A percentile compares a stretch with the other conserved stretches of the same genome.
These are phyloP conservation scores for Synanthedon myopaeformis DNA, from an alignment of 2,888 invertebrate species.

Conservation along the genomic window DNA sequence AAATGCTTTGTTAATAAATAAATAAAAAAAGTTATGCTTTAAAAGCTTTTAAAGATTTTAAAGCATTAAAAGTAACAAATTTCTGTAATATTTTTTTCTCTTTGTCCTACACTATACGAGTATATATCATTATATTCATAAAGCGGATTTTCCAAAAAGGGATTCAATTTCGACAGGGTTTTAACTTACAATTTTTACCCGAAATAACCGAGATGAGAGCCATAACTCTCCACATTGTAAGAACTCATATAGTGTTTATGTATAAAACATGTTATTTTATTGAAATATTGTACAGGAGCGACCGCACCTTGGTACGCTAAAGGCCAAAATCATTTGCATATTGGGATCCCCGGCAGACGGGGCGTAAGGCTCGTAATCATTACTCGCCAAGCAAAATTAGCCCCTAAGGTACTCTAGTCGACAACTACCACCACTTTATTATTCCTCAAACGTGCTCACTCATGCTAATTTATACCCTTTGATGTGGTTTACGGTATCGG, in stretches of 20 bases:
- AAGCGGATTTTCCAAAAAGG: neutral
- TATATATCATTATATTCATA: too few species aligned
- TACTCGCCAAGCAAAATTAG: slow-evolving; percentile 59
- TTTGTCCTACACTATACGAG: too few species aligned
- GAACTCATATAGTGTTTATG: slow-evolving; percentile 6
- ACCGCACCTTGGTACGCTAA: slow-evolving; percentile 31
- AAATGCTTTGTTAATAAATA: neutral
- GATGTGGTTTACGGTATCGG: slow-evolving; percentile 46
- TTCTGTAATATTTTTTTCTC: too few species aligned
- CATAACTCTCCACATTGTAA: neutral
- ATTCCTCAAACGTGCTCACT: slow-evolving; percentile 56
- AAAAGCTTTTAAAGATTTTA: too few species aligned
- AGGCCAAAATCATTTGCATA: slow-evolving; percentile 66
- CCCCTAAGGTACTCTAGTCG: slow-evolving; percentile 61
- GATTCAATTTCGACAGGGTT: neutral
- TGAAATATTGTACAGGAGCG: slow-evolving; percentile 21
- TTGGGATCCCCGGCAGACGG: slow-evolving; percentile 42
- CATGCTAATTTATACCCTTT: slow-evolving; percentile 63
- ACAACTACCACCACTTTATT: slow-evolving; percentile 58
- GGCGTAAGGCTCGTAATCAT: slow-evolving; percentile 54
- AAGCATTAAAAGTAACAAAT: too few species aligned
- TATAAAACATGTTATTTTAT: slow-evolving; percentile 12
- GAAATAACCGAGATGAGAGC: neutral
- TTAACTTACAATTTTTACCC: neutral
- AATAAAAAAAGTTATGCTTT: too few species aligned